phyloP scores from a whole-genome alignment of 2,113 vertebrate genomes.

The Scatophagus argus region DNA sequence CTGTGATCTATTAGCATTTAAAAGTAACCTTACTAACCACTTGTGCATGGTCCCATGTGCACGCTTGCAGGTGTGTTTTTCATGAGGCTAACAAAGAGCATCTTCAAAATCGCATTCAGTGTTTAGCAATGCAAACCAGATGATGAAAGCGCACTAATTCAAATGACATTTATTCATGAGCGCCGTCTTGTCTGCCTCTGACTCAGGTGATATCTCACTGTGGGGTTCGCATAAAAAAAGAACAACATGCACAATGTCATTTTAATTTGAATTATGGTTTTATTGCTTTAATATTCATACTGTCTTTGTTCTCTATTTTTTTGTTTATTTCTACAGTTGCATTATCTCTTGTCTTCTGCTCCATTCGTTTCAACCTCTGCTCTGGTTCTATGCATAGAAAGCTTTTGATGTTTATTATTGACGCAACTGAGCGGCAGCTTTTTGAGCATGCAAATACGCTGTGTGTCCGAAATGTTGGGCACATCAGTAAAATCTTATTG shows the following conservation, averaged over 20 bases:
- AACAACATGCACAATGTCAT: constrained; percentile 21
- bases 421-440: constrained; percentile 10
- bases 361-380: constrained; percentile 13
- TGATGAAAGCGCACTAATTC: constrained; percentile 70
- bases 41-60: background rate
- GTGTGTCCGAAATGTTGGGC: background rate
- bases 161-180: constrained; percentile 74
- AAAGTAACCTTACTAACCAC: constrained; percentile 41
- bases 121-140: constrained; percentile 72
- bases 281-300: constrained; percentile 52
- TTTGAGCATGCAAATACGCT: background rate
- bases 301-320: constrained; percentile 50
- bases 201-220: constrained; percentile 31
- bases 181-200: constrained; percentile 34
- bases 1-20: constrained; percentile 62
- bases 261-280: constrained; percentile 58
- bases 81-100: constrained; percentile 55
- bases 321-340: constrained; percentile 24
- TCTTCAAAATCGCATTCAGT: constrained; percentile 41
- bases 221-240: constrained; percentile 6
- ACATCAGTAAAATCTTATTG: constrained; percentile 30
- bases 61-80: constrained; percentile 51
- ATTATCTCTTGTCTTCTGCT: constrained; percentile 14
- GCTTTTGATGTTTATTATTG: constrained; percentile 58
- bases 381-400: constrained; percentile 18